Evolutionary conservation across 2,888 invertebrate species (phyloP).

Genomic region (Spatulosminthurus flaviceps): DNA sequence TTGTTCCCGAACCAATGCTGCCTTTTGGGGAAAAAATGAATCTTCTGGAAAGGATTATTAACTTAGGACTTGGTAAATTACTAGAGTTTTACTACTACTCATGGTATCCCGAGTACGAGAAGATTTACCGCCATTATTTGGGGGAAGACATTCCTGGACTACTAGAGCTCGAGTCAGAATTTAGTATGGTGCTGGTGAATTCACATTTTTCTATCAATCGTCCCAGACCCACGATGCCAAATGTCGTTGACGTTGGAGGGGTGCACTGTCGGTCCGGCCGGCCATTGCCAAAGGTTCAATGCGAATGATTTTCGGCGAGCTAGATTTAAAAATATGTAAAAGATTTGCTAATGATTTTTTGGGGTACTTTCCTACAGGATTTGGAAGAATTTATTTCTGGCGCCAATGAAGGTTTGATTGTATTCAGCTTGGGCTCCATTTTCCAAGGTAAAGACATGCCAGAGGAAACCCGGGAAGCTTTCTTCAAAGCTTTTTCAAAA

Average conservation of each 20-base stretch:
- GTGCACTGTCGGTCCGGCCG: slow-evolving; percentile 70
- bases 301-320: neutral
- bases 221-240: slow-evolving; percentile 13
- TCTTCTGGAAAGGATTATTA: neutral
- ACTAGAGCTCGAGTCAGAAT: slow-evolving; percentile 38
- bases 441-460: neutral
- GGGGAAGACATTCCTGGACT: slow-evolving; percentile 53
- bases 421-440: slow-evolving; percentile 10
- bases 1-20: neutral
- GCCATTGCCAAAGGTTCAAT: slow-evolving; percentile 65
- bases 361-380: neutral
- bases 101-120: neutral
- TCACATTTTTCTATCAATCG: neutral
- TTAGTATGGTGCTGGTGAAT: slow-evolving; percentile 1
- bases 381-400: slow-evolving; percentile 18
- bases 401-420: neutral
- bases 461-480: slow-evolving; percentile 18
- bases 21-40: neutral
- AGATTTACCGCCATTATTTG: slow-evolving; percentile 19
- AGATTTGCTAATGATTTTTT: neutral
- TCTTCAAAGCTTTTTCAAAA: slow-evolving; percentile 33
- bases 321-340: neutral
- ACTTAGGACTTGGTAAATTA: neutral
- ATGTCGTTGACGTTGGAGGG: slow-evolving; percentile 37
- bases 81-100: neutral